Percentiles rank a stretch among this genome's conserved stretches.
Evolutionary conservation across 2,113 vertebrate species (phyloP).

Genomic region (Brachypteracias leptosomus): DNA sequence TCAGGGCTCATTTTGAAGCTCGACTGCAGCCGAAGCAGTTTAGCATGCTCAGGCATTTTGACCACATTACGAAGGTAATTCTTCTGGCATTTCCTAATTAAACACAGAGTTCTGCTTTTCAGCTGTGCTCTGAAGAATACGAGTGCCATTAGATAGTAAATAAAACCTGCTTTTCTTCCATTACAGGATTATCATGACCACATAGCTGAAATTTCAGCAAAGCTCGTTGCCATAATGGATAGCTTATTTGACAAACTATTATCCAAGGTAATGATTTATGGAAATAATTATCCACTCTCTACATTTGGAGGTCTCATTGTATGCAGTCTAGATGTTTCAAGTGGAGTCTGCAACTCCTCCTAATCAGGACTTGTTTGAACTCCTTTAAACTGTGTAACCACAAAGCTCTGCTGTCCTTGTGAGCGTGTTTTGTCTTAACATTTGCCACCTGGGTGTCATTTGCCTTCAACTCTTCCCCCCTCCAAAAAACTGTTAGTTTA

Average conservation of each 20-base stretch:
- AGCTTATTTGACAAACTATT: constrained; percentile 93
- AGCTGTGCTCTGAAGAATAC: neutral
- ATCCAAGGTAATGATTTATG: constrained; percentile 85
- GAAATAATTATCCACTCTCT: constrained; percentile 14
- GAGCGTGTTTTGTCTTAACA: neutral
- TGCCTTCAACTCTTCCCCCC: neutral
- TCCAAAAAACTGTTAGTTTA: rapidly evolving
- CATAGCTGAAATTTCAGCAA: constrained; percentile 93
- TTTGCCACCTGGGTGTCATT: neutral
- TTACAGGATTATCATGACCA: constrained; percentile 97
- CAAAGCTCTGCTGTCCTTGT: neutral
- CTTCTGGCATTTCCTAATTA: constrained; percentile 15
- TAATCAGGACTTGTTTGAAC: neutral
- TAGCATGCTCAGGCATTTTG: constrained; percentile 92
- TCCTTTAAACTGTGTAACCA: neutral
- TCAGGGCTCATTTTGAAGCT: constrained; percentile 92
- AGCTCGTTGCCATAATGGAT: constrained; percentile 99
- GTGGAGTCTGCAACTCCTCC: neutral
- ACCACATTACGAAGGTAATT: constrained; percentile 97
- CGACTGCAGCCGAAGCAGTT: constrained; percentile 94
- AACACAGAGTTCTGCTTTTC: neutral
- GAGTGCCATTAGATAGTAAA: neutral
- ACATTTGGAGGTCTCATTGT: neutral
- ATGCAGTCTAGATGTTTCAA: neutral
- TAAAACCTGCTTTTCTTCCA: constrained; percentile 60